These are phyloP conservation scores for Crossocerus cetratus DNA, from an alignment of 2,888 invertebrate genomes.

Conservation along the genomic window DNA sequence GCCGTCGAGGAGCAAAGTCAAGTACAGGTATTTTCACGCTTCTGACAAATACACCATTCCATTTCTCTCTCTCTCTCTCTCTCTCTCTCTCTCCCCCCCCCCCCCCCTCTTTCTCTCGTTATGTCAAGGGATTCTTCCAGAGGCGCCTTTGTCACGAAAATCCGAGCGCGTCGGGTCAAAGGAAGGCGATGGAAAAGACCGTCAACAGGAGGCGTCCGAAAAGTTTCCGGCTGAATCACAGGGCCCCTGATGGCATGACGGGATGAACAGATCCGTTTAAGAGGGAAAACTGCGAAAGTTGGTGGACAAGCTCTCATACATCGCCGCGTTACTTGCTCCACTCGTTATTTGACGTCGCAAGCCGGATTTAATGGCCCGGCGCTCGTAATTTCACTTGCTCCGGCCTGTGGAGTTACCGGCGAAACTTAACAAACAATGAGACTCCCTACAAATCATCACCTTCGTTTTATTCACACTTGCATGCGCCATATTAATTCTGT, in stretches of 20 bases:
- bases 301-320: neutral
- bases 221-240: constrained; percentile 32
- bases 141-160: constrained; percentile 22
- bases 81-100: constrained; percentile 1
- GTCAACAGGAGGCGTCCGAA: constrained; percentile 10
- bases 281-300: constrained; percentile 13
- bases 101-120: constrained; percentile 3
- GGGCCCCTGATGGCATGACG: constrained; percentile 6
- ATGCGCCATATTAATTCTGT: too few relatives aligned
- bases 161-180: constrained; percentile 33
- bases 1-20: neutral
- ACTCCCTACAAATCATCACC: too few relatives aligned
- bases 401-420: neutral
- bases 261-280: constrained; percentile 24
- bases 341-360: constrained; percentile 14
- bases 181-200: constrained; percentile 27
- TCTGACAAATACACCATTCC: constrained; percentile 14
- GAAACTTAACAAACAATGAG: neutral
- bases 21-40: neutral
- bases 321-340: neutral
- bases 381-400: neutral
- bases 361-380: constrained; percentile 14
- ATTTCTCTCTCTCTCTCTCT: constrained; percentile 3
- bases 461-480: too few relatives aligned
- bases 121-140: constrained; percentile 24